phyloP scores from a whole-genome alignment of 2,797 vertebrate genomes.

The Prunella strophiata region DNA sequence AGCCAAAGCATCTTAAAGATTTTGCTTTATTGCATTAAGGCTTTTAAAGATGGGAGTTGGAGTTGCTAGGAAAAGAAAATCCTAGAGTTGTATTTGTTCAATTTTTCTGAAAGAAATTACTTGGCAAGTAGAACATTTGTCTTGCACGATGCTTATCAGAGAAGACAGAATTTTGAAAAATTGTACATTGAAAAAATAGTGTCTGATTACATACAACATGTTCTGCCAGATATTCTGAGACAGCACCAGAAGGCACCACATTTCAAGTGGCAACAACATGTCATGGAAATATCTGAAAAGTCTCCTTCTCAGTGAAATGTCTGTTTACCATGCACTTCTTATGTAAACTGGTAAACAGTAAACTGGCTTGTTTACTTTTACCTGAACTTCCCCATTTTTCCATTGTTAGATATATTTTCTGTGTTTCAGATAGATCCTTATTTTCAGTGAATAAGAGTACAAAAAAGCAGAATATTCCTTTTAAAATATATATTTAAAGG shows the following conservation, averaged over 20 bases:
- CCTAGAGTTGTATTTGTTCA: neutral
- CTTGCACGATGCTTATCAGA: constrained; percentile 50
- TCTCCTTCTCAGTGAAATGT: constrained; percentile 35
- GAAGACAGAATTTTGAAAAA: constrained; percentile 24
- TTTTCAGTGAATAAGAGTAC: neutral
- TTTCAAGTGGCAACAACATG: constrained; percentile 66
- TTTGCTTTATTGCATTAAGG: neutral
- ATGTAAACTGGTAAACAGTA: neutral
- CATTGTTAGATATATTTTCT: neutral
- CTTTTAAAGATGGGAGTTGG: neutral
- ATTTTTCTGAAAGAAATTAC: constrained; percentile 28
- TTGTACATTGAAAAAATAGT: constrained; percentile 27
- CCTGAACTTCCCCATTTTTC: constrained; percentile 15
- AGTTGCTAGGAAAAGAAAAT: neutral
- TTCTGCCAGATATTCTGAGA: constrained; percentile 72
- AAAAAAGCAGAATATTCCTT: neutral
- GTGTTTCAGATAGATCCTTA: neutral
- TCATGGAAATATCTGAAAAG: constrained; percentile 57
- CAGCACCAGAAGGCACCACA: constrained; percentile 70
- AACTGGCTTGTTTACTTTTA: constrained; percentile 27
- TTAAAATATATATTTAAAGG: neutral
- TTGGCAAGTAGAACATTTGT: constrained; percentile 44
- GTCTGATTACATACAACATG: constrained; percentile 65
- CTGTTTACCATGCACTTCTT: constrained; percentile 52
- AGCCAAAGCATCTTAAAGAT: constrained; percentile 4